These are phyloP conservation scores for Chinchilla lanigera DNA, from an alignment of 2,113 vertebrate genomes.

Conservation along the genomic window DNA sequence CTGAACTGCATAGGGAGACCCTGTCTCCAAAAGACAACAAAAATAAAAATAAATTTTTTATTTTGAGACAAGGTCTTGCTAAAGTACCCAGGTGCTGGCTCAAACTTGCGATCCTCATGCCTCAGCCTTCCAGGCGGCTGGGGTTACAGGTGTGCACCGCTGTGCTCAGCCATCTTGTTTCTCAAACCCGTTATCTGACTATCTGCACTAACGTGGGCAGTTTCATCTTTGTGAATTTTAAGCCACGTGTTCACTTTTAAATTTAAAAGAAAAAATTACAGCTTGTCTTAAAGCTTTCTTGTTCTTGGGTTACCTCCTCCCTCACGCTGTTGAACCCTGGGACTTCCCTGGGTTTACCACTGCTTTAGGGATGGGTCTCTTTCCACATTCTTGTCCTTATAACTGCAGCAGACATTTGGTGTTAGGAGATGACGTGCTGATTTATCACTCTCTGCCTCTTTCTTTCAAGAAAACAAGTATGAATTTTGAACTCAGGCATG, in stretches of 20 bases:
- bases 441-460: not conserved
- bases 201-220: not conserved
- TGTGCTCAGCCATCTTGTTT: not conserved
- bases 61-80: not conserved
- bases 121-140: not conserved
- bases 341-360: not conserved
- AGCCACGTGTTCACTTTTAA: not conserved
- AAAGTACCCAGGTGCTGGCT: not conserved
- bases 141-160: not conserved
- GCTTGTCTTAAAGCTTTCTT: not conserved
- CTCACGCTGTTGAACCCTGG: not conserved
- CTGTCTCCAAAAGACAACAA: too few species aligned
- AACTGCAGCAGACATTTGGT: not conserved
- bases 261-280: not conserved
- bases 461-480: not conserved
- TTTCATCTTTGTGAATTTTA: conserved; percentile 37
- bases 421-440: not conserved
- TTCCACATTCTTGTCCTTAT: conserved; percentile 9
- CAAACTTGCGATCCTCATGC: not conserved
- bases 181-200: conserved; percentile 9
- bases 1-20: too few species aligned
- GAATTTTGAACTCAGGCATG: conserved; percentile 4
- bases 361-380: not conserved
- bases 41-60: not conserved
- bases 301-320: not conserved